Conservation (phyloP, 37 sponge, comb jelly and placozoan species). For the Oopsacas minuta region DNA sequence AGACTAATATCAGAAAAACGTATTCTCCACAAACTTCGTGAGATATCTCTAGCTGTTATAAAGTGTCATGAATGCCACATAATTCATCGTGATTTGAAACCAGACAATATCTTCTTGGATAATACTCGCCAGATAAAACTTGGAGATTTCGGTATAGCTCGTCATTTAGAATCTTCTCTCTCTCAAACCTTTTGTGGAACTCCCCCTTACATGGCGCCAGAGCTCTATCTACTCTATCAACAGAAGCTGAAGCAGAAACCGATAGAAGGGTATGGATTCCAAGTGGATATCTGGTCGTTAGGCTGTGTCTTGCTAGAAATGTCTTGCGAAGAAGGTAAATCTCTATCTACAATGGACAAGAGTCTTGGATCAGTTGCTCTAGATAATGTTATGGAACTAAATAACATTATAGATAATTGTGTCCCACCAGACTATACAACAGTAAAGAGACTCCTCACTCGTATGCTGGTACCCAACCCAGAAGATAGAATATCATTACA, state of each 20-base stretch:
- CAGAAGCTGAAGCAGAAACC: slow-evolving; percentile 19
- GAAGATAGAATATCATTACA: slow-evolving; percentile 48
- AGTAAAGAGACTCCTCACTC: slow-evolving; percentile 30
- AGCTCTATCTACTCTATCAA: slow-evolving; percentile 61
- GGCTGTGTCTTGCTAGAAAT: slow-evolving; percentile 87
- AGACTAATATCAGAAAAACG: slow-evolving; percentile 59
- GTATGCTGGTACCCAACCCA: slow-evolving; percentile 56
- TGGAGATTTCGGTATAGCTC: slow-evolving; percentile 30
- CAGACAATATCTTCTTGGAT: slow-evolving; percentile 74
- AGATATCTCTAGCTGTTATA: slow-evolving; percentile 71
- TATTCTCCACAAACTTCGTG: slow-evolving; percentile 61
- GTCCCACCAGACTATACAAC: slow-evolving; percentile 34
- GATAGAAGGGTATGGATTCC: neutral
- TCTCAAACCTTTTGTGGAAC: slow-evolving; percentile 38
- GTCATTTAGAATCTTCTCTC: neutral
- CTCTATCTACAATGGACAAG: neutral
- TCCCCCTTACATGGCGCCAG: slow-evolving; percentile 91
- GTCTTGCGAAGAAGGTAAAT: slow-evolving; percentile 18
- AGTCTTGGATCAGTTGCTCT: neutral
- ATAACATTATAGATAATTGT: neutral
- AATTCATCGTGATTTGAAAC: slow-evolving; percentile 80
- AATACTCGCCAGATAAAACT: slow-evolving; percentile 52
- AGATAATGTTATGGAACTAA: neutral
- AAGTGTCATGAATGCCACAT: slow-evolving; percentile 63
- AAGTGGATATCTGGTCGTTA: slow-evolving; percentile 78